Base-by-base conservation (phyloP, 2,797 vertebrate species). In the Neoniphon sammara region DNA sequence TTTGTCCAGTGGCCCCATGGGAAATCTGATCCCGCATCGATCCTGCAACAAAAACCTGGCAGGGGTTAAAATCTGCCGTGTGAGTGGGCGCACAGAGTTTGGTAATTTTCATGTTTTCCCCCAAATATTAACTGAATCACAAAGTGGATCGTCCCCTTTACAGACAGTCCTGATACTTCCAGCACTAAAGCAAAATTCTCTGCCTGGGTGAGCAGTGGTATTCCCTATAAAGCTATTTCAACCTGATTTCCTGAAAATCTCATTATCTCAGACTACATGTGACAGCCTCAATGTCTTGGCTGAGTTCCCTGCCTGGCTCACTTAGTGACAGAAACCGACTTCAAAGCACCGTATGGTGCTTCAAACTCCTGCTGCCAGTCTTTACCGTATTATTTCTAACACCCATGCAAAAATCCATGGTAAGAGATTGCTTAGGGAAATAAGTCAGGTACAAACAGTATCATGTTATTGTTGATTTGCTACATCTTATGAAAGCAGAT, bases 331-430 rank as follows among this genome's bases (percentile, higher is more conserved):
- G 59, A 77, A 58, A 75, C 73, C 31, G 62, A 53, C 47, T 27
- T 81, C 66, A 81, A 77, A 39, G 39, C 34, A 74, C 85, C 87
- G 87, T 86, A 87, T 91, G 89, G 77, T 81, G 54, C 63, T 66
- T 83, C 46, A 68, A 64, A 82, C 66, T 62, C 75, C 49, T 30
- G 36, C 46, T 10, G 68, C 62, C 31, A 30, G 27, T 65, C 66
- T 49, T 42, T 21, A 27, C 50, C n/a, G 55, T 44, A 9, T 46
- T 0, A 20, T 17, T 56, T 50, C 64, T 77, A 76, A 68, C 49
- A 0, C 31, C 7, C 30, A 25, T 46, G 23, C 55, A 30, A 66
- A 64, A 31, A 50, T 42, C n/a, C 75, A 76, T 18, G 52, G 61
- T 42, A 23, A 18, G 18, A 30, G 25, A 46, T 39, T 54, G n/a